Evolutionary conservation across 2,113 vertebrate genomes (phyloP).

Genomic region (Agapornis roseicollis): DNA sequence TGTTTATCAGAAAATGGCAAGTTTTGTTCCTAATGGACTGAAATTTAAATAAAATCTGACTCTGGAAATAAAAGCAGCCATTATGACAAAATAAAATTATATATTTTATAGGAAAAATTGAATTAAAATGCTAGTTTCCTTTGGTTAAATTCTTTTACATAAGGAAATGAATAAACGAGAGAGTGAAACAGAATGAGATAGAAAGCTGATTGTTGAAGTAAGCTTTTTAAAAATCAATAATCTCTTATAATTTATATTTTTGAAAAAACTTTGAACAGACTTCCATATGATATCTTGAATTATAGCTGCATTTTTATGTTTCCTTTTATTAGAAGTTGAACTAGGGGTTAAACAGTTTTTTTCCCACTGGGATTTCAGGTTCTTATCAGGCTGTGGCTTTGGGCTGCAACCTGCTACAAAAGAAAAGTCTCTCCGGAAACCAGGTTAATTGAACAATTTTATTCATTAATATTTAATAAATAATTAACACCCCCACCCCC

Average conservation of each 20-base stretch:
- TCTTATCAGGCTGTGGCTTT: not conserved
- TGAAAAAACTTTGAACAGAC: constrained; percentile 73
- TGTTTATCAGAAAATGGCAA: constrained; percentile 94
- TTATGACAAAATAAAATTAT: constrained; percentile 90
- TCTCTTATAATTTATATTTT: constrained; percentile 79
- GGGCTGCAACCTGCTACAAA: not conserved
- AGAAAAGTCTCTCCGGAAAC: not conserved
- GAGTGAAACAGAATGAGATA: constrained; percentile 66
- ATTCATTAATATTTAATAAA: not conserved
- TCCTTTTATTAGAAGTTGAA: constrained; percentile 70
- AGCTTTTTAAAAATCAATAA: constrained; percentile 83
- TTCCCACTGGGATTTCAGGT: constrained; percentile 7
- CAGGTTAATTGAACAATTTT: not conserved
- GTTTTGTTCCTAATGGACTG: constrained; percentile 92
- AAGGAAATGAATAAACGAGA: constrained; percentile 82
- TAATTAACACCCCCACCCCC: too few species aligned
- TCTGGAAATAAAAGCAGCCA: constrained; percentile 88
- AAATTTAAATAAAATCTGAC: constrained; percentile 95
- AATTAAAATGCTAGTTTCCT: constrained; percentile 85
- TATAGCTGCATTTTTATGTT: constrained; percentile 69
- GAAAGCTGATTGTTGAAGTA: constrained; percentile 78
- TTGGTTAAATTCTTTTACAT: constrained; percentile 84
- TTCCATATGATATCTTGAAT: constrained; percentile 70
- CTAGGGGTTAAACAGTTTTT: constrained; percentile 57
- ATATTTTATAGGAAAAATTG: constrained; percentile 84